Percentiles rank a stretch among this genome's conserved stretches.
These are phyloP conservation scores for Euplexia lucipara DNA, from an alignment of 2,888 invertebrate genomes.

Conservation along the genomic window DNA sequence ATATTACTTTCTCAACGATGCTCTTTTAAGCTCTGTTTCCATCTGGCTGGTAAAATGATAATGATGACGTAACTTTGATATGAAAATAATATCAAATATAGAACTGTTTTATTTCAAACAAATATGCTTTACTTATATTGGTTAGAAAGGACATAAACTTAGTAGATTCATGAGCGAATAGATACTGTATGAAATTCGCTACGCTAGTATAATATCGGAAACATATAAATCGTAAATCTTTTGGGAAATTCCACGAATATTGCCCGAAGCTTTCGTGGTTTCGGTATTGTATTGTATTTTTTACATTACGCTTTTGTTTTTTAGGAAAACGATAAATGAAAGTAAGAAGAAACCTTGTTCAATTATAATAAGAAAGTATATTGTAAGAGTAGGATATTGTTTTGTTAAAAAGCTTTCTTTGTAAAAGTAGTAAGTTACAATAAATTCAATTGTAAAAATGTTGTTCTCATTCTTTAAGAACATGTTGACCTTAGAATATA, in stretches of 20 bases:
- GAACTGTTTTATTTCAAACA: conserved; percentile 2
- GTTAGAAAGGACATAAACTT: conserved; percentile 25
- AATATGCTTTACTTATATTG: conserved; percentile 18
- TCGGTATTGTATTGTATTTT: conserved; percentile 27
- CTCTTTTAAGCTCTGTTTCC: background rate
- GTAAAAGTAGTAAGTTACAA: background rate
- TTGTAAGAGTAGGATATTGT: background rate
- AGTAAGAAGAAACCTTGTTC: background rate
- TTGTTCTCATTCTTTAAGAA: background rate
- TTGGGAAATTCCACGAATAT: conserved; percentile 31
- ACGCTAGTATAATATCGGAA: conserved; percentile 34
- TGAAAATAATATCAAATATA: background rate
- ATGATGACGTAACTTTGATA: background rate
- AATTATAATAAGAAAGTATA: conserved; percentile 3
- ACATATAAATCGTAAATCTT: conserved; percentile 36
- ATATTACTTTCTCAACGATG: background rate
- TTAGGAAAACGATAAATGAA: conserved; percentile 2
- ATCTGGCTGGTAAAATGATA: background rate
- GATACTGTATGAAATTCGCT: conserved; percentile 29
- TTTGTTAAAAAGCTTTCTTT: background rate
- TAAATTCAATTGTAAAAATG: background rate
- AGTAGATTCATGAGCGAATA: conserved; percentile 28
- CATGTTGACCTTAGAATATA: too few species aligned
- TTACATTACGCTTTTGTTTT: conserved; percentile 22
- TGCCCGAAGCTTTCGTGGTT: conserved; percentile 17